Conservation (phyloP, 2,113 vertebrate species). For the Suricata suricatta region DNA sequence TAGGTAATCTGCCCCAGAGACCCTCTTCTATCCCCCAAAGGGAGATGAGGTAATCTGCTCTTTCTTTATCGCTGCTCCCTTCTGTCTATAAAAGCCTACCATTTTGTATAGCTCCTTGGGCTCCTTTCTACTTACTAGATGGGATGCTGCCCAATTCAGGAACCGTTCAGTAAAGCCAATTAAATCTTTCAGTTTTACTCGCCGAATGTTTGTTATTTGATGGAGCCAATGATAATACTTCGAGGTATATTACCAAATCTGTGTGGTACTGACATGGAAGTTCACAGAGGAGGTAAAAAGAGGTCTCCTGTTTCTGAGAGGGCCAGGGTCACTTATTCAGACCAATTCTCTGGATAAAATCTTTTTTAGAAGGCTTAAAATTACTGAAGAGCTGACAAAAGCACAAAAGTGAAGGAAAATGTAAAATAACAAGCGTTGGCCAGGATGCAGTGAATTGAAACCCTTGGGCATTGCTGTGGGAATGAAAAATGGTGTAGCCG, state of each 20-base stretch:
- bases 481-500: background rate
- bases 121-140: background rate
- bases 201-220: background rate
- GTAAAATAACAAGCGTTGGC: background rate
- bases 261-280: background rate
- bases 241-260: background rate
- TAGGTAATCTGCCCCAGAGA: background rate
- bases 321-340: background rate
- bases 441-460: background rate
- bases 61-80: background rate
- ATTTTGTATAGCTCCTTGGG: background rate
- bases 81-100: background rate
- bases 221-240: background rate
- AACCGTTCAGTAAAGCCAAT: background rate
- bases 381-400: background rate
- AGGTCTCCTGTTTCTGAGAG: background rate
- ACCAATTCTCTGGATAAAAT: background rate
- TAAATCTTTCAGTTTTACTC: background rate
- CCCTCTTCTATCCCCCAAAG: background rate
- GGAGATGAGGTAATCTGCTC: background rate
- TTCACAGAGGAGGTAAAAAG: background rate
- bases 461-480: background rate
- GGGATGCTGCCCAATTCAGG: background rate
- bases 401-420: background rate
- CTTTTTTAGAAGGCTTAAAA: background rate